Evolutionary conservation across 2,888 invertebrate species (phyloP).

Genomic region (Diachrysia chrysitis): DNA sequence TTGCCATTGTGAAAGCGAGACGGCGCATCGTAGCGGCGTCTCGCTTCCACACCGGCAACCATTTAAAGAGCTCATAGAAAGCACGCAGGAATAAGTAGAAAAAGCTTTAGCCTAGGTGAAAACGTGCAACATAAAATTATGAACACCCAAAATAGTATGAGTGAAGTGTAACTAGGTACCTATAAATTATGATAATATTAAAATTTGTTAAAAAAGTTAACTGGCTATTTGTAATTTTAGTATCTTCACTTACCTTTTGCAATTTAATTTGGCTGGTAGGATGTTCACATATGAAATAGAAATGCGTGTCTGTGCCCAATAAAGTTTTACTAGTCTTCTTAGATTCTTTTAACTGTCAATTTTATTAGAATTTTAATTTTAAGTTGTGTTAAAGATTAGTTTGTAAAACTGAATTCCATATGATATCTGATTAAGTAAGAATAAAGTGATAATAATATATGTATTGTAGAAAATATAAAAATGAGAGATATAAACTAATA

Average conservation of each 20-base stretch:
- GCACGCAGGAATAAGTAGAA: too few species aligned
- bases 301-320: conserved; percentile 39
- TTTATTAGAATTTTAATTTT: conserved; percentile 55
- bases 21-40: too few species aligned
- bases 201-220: neutral
- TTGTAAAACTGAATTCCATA: conserved; percentile 59
- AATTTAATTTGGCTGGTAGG: neutral
- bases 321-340: conserved; percentile 72
- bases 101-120: too few species aligned
- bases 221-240: neutral
- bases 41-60: too few species aligned
- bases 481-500: conserved; percentile 42
- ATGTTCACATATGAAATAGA: conserved; percentile 15
- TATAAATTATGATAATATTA: too few species aligned
- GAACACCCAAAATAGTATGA: too few species aligned
- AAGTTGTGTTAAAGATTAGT: conserved; percentile 55
- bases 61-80: too few species aligned
- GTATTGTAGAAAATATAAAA: conserved; percentile 58
- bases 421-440: conserved; percentile 50
- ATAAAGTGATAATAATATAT: conserved; percentile 57
- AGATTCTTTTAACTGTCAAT: conserved; percentile 55
- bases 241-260: neutral
- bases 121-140: too few species aligned
- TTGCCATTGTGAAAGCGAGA: too few species aligned
- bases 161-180: too few species aligned